Conservation (phyloP, 2,888 invertebrate species). For the Drosophila tripunctata region DNA sequence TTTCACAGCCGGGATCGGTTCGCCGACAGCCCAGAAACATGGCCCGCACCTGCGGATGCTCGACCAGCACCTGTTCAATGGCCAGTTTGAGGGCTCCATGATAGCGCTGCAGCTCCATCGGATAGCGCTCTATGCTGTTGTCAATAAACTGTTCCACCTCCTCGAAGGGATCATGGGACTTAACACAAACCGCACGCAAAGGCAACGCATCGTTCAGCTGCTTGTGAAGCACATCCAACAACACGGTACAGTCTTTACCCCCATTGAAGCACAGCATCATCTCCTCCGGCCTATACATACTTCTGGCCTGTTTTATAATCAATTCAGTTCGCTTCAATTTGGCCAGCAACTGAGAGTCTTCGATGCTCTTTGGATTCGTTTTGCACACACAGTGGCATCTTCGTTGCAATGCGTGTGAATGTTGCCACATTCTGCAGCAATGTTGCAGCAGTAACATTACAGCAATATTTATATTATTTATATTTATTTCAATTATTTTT, state of each 20-base stretch:
- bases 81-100: slow-evolving; percentile 89
- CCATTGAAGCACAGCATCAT: slow-evolving; percentile 97
- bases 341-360: neutral
- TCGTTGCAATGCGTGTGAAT: neutral
- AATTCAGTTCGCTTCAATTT: slow-evolving; percentile 24
- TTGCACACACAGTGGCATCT: neutral
- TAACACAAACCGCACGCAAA: slow-evolving; percentile 37
- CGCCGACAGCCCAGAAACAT: slow-evolving; percentile 95
- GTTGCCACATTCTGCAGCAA: slow-evolving; percentile 2
- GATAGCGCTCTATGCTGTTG: slow-evolving; percentile 84
- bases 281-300: slow-evolving; percentile 85
- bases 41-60: slow-evolving; percentile 88
- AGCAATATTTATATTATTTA: neutral
- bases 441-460: slow-evolving; percentile 1
- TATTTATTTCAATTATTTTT: neutral
- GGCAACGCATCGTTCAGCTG: neutral
- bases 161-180: slow-evolving; percentile 43
- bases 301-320: slow-evolving; percentile 15
- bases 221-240: slow-evolving; percentile 83
- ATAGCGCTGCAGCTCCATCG: slow-evolving; percentile 87
- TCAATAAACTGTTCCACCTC: slow-evolving; percentile 54
- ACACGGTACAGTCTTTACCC: slow-evolving; percentile 98
- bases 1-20: slow-evolving; percentile 91
- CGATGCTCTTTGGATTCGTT: neutral
- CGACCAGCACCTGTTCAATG: slow-evolving; percentile 86